Conservation (phyloP, 2,113 vertebrate species). For the Dipodomys merriami region DNA sequence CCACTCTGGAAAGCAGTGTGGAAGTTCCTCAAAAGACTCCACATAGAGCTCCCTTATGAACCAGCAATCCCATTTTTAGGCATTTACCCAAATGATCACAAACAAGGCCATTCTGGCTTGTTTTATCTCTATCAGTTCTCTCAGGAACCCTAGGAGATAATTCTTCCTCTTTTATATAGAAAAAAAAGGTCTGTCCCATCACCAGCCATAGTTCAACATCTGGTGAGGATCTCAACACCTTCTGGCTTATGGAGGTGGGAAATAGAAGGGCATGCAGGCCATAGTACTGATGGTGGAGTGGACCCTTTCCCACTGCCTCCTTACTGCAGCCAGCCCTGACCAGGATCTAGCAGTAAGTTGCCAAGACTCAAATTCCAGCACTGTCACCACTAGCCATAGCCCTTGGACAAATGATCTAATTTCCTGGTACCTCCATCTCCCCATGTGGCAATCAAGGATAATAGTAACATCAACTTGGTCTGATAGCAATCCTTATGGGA, state of each 20-base stretch:
- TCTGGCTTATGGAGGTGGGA: too few species aligned
- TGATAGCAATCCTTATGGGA: too few species aligned
- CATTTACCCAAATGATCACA: too few species aligned
- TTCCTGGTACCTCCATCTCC: background rate
- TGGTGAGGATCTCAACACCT: too few species aligned
- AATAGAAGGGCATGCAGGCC: fast-evolving
- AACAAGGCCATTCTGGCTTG: too few species aligned
- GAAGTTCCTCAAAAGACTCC: too few species aligned
- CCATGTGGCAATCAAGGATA: background rate
- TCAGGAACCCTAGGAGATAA: background rate
- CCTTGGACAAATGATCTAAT: background rate
- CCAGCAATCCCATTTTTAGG: too few species aligned
- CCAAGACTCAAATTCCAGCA: background rate
- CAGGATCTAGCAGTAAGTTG: background rate
- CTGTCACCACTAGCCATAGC: background rate
- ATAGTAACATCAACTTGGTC: background rate
- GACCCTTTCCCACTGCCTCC: background rate
- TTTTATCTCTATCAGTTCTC: background rate
- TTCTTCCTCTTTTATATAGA: background rate
- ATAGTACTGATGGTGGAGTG: fast-evolving
- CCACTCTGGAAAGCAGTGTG: too few species aligned
- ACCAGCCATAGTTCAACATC: background rate
- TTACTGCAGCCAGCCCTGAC: background rate
- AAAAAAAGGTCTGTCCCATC: background rate
- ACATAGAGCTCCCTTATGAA: too few species aligned